phyloP scores from a whole-genome alignment of 2,888 invertebrate genomes.

The Lathronympha strigana region DNA sequence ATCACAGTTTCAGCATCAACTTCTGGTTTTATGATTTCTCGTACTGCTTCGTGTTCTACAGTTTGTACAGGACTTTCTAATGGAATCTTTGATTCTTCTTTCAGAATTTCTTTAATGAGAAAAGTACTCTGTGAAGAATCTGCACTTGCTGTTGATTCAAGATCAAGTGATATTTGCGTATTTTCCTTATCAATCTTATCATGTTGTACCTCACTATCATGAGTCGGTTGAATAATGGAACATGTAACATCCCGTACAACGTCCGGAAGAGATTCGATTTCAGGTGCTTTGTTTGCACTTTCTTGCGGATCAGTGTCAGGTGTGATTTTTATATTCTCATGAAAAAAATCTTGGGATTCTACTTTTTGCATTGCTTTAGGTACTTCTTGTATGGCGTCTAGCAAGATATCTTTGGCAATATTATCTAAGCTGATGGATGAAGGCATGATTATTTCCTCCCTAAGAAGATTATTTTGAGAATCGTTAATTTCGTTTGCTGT shows the following conservation, averaged over 20 bases:
- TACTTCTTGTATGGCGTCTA: slow-evolving; percentile 34
- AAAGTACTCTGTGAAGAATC: slow-evolving; percentile 40
- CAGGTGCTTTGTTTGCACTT: not conserved
- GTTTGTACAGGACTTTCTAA: not conserved
- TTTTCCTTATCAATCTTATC: too few species aligned
- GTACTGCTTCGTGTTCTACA: not conserved
- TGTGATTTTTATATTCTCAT: not conserved
- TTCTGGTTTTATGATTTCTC: not conserved
- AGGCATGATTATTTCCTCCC: slow-evolving; percentile 4
- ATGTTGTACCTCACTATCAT: not conserved
- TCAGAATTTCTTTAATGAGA: slow-evolving; percentile 31
- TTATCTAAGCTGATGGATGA: slow-evolving; percentile 14
- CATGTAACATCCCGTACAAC: slow-evolving; percentile 9
- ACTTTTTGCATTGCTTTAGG: slow-evolving; percentile 24
- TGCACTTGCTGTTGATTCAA: slow-evolving; percentile 35
- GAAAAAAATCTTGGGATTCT: slow-evolving; percentile 8
- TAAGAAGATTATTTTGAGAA: not conserved
- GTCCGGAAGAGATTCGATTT: slow-evolving; percentile 16
- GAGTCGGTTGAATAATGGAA: not conserved
- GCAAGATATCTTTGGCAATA: slow-evolving; percentile 30
- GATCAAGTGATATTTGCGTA: slow-evolving; percentile 20
- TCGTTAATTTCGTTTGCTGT: not conserved
- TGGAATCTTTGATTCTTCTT: slow-evolving; percentile 18
- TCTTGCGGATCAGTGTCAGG: not conserved
- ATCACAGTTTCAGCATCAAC: not conserved